A percentile compares a stretch with the other conserved stretches of the same genome.
Conservation (phyloP, 2,797 vertebrate genomes). For the Urocyon cinereoargenteus region DNA sequence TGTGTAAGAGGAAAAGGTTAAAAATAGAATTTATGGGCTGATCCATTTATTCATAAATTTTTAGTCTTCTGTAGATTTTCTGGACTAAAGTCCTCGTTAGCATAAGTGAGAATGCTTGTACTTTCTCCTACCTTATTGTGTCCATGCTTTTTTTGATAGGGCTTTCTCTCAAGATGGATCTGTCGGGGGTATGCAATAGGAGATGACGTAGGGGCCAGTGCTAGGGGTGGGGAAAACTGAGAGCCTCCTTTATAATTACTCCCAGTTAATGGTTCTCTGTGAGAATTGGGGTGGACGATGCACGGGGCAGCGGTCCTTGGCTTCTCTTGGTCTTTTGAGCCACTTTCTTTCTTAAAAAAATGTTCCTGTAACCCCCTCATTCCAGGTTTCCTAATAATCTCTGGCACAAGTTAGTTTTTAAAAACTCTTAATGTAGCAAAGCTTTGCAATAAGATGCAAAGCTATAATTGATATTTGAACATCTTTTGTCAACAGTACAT, state of each 20-base stretch:
- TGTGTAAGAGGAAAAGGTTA: not conserved
- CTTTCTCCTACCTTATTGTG: not conserved
- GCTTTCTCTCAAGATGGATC: not conserved
- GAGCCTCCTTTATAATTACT: not conserved
- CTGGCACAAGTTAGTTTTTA: slow-evolving; percentile 38
- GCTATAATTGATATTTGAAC: not conserved
- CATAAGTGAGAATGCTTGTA: not conserved
- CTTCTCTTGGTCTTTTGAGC: slow-evolving; percentile 25
- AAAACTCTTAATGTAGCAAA: not conserved
- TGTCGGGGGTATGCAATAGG: not conserved
- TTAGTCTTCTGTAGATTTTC: slow-evolving; percentile 41
- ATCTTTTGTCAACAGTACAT: not conserved
- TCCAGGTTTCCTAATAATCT: not conserved
- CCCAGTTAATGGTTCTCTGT: not conserved
- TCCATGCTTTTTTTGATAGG: not conserved
- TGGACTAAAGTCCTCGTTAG: not conserved
- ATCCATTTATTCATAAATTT: slow-evolving; percentile 8
- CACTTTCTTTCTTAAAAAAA: not conserved
- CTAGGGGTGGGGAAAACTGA: not conserved
- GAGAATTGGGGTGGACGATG: not conserved
- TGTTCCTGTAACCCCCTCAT: not conserved
- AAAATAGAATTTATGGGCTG: not conserved
- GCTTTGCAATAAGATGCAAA: slow-evolving; percentile 49
- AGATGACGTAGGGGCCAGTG: not conserved
- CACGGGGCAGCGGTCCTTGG: not conserved